These are phyloP conservation scores for Polypedilum vanderplanki DNA, from an alignment of 1,140 invertebrate genomes.

Conservation along the genomic window DNA sequence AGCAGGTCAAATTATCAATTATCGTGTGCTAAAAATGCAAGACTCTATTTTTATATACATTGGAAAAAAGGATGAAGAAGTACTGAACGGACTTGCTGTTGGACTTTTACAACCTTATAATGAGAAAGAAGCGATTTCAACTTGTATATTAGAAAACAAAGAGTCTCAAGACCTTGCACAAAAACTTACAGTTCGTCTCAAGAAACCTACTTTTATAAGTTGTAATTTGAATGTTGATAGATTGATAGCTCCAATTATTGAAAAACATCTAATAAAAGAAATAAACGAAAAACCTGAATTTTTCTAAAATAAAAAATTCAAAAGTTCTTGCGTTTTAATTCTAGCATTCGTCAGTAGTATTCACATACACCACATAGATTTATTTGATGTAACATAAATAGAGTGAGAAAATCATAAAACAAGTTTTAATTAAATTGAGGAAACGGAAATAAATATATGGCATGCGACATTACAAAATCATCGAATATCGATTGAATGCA, in stretches of 20 bases:
- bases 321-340: too few relatives aligned
- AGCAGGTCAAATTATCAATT: conserved; percentile 26
- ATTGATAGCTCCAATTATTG: conserved; percentile 32
- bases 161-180: conserved; percentile 33
- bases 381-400: conserved; percentile 11
- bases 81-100: conserved; percentile 33
- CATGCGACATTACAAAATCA: conserved; percentile 15
- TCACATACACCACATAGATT: too few relatives aligned
- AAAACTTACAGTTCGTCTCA: conserved; percentile 33
- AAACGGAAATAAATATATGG: conserved; percentile 16
- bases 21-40: conserved; percentile 34
- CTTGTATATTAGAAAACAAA: conserved; percentile 32
- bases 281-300: conserved; percentile 31
- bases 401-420: conserved; percentile 19
- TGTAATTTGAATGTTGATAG: conserved; percentile 33
- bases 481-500: not conserved
- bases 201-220: conserved; percentile 34
- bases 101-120: conserved; percentile 31
- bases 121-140: conserved; percentile 26
- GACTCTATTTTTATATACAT: conserved; percentile 35
- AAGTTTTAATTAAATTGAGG: conserved; percentile 27
- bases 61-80: conserved; percentile 31
- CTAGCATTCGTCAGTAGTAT: too few relatives aligned
- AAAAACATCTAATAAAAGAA: conserved; percentile 33
- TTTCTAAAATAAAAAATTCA: conserved; percentile 30